phyloP scores from a whole-genome alignment of 2,113 vertebrate species.

The Vombatus ursinus region DNA sequence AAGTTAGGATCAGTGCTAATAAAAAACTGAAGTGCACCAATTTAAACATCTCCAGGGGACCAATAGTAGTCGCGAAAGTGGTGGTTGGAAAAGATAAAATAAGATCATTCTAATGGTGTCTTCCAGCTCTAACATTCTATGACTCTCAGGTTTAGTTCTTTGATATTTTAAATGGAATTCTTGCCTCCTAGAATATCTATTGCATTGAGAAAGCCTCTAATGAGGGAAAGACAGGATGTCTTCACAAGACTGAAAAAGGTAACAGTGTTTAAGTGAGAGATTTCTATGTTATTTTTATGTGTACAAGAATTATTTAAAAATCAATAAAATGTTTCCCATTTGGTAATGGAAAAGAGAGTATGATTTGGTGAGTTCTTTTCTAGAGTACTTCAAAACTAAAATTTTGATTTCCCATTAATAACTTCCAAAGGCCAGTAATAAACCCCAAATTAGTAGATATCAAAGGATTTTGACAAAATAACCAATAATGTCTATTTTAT shows the following conservation, averaged over 20 bases:
- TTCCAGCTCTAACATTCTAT: too few relatives aligned
- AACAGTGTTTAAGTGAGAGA: constrained; percentile 10
- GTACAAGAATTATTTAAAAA: neutral
- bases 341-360: constrained; percentile 3
- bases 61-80: too few relatives aligned
- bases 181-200: neutral
- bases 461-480: constrained; percentile 69
- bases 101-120: constrained; percentile 11
- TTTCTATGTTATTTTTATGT: neutral
- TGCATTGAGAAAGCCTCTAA: constrained; percentile 8
- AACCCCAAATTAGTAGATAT: constrained; percentile 47
- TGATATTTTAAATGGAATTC: constrained; percentile 2
- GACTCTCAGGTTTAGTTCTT: neutral
- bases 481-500: constrained; percentile 8
- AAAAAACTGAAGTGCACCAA: too few relatives aligned
- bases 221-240: neutral
- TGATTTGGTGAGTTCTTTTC: neutral
- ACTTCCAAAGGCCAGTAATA: constrained; percentile 29
- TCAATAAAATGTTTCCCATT: neutral
- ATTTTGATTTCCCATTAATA: constrained; percentile 16
- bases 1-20: too few relatives aligned
- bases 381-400: constrained; percentile 36
- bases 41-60: too few relatives aligned
- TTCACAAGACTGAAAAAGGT: constrained; percentile 14
- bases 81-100: too few relatives aligned